Base-by-base conservation (phyloP, 2,797 vertebrate species). In the Epinephelus malabaricus region DNA sequence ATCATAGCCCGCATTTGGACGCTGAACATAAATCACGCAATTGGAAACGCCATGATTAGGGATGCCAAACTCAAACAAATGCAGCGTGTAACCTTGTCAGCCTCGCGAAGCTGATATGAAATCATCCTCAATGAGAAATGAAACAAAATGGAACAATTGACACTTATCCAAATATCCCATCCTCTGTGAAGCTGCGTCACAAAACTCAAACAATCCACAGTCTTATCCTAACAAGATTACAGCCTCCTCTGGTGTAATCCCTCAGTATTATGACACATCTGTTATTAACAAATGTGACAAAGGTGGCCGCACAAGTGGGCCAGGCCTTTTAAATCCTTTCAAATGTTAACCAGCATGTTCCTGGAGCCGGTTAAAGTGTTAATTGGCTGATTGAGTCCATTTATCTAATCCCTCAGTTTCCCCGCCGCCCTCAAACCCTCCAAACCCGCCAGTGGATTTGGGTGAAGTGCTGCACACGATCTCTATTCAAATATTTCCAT, bases 1-100 rank as follows among this genome's bases (percentile, higher is more conserved):
- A 97, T 97, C 97, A 97, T 95, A 90, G 96, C 94, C 95, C 90
- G 94, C 96, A 87, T 96, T 96, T 95, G 96, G 97, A 96, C 86
- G 95, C 94, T 76, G 90, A 92, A 96, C 95, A 97, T 98, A 97
- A 98, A 98, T 98, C 97, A 97, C 95, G 90, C 95, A 91, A 93
- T 95, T 94, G 96, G 95, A 97, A 95, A 96, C 96, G 95, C 92
- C 95, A 94, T 95, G 96, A 97, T 98, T 96, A 98, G 96, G 62
- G 93, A 95, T 95, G 96, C 96, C 96, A 96, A 85, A 88, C 84
- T 84, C 81, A 87, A 90, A 91, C 90, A 92, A 92, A 91, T 84
- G 86, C 92, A 75, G 87, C 88, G 92, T 92, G 92, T 90, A 91
- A 93, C 97, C 97, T 96, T 96, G 97, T 97, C 97, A 90, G 84